Percentiles rank a stretch among this genome's conserved stretches.
These are phyloP conservation scores for Paracanthobrama guichenoti DNA, from an alignment of 2,113 vertebrate genomes.

Conservation along the genomic window DNA sequence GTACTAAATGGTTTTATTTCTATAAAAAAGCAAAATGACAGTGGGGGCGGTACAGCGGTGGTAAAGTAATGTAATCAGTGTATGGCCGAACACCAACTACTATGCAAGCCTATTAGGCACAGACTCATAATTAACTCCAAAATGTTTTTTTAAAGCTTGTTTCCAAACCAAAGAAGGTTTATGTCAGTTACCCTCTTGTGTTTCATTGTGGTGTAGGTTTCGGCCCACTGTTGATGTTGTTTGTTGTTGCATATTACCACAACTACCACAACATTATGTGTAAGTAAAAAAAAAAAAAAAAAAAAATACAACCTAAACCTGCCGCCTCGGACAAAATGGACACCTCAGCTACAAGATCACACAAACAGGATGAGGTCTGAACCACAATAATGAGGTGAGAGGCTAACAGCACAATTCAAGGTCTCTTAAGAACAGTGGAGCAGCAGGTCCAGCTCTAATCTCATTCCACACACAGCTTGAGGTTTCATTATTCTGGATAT, in stretches of 20 bases:
- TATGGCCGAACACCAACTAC: too few relatives aligned
- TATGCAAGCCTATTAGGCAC: too few relatives aligned
- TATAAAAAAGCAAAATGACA: too few relatives aligned
- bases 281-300: neutral
- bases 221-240: neutral
- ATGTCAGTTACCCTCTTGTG: neutral
- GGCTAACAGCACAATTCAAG: neutral
- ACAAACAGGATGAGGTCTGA: neutral
- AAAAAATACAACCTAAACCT: too few relatives aligned
- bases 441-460: conserved; percentile 26
- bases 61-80: too few relatives aligned
- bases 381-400: neutral
- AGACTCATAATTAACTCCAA: neutral
- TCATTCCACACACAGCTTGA: conserved; percentile 31
- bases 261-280: conserved; percentile 18
- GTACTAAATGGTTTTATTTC: too few relatives aligned
- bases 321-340: neutral
- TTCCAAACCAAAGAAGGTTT: neutral
- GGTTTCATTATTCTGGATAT: neutral
- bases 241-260: conserved; percentile 31
- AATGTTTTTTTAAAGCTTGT: neutral
- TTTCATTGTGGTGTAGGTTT: conserved; percentile 38
- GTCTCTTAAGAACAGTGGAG: neutral
- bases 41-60: too few relatives aligned
- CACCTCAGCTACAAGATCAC: conserved; percentile 1